Evolutionary conservation across 2,113 vertebrate genomes (phyloP).

Genomic region (Piaya cayana): DNA sequence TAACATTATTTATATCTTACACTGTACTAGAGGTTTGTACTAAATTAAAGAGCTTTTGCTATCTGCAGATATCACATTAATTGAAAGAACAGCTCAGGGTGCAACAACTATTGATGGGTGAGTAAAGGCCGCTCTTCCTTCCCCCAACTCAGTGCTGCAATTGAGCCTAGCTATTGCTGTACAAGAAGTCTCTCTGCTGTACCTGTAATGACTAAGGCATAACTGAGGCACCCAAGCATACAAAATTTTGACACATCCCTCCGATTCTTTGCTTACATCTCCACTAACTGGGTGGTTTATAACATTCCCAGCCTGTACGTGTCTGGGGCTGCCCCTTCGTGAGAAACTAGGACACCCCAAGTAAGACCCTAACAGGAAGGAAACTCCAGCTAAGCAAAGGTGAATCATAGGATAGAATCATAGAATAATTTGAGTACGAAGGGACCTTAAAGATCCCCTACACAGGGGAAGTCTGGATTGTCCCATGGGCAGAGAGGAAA

Average conservation of each 20-base stretch:
- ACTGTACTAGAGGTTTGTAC: not conserved
- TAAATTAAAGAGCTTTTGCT: not conserved
- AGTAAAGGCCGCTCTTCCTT: not conserved
- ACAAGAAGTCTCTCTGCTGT: not conserved
- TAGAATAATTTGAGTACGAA: too few relatives aligned
- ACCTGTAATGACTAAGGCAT: not conserved
- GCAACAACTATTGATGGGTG: not conserved
- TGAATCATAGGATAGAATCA: not conserved
- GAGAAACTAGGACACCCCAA: not conserved
- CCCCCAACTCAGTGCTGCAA: not conserved
- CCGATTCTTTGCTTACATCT: not conserved
- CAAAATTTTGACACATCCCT: rapidly evolving
- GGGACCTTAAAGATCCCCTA: too few relatives aligned
- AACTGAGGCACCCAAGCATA: not conserved
- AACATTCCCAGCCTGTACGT: not conserved
- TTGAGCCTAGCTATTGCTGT: not conserved
- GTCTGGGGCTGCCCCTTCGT: not conserved
- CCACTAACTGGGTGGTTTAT: not conserved
- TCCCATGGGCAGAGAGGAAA: not conserved
- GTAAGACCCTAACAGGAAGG: not conserved
- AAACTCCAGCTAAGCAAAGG: not conserved
- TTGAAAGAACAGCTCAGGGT: not conserved
- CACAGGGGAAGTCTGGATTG: not conserved
- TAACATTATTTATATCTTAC: not conserved
- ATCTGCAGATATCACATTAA: not conserved